These are phyloP conservation scores for Rhopalosiphum padi DNA, from an alignment of 1,140 invertebrate species.

Conservation along the genomic window DNA sequence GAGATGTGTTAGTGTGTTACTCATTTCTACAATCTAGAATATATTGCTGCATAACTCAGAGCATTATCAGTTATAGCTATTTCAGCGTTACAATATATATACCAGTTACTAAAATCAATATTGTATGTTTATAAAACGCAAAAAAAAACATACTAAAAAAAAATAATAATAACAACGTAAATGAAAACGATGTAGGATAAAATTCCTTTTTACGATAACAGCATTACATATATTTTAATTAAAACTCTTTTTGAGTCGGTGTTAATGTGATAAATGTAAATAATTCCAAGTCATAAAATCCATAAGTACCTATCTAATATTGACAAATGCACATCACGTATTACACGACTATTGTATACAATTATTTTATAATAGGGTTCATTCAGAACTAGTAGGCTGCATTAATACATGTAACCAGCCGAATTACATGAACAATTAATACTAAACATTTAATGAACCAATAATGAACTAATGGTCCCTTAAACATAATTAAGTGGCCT, in stretches of 20 bases:
- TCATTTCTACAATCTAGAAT: neutral
- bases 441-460: no score
- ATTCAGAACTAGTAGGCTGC: neutral
- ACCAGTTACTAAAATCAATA: neutral
- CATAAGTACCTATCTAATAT: neutral
- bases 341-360: neutral
- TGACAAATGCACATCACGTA: neutral
- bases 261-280: neutral
- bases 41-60: neutral
- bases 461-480: no score
- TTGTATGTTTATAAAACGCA: neutral
- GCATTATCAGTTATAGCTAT: neutral
- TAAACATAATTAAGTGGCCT: no score
- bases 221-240: neutral
- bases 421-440: no score
- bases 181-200: neutral
- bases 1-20: neutral
- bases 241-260: neutral
- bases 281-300: neutral
- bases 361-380: neutral
- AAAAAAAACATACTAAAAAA: neutral
- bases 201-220: neutral
- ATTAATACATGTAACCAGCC: neutral
- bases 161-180: neutral
- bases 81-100: neutral